Base-by-base conservation (phyloP, 2,113 vertebrate genomes). In the Hippoglossus stenolepis region DNA sequence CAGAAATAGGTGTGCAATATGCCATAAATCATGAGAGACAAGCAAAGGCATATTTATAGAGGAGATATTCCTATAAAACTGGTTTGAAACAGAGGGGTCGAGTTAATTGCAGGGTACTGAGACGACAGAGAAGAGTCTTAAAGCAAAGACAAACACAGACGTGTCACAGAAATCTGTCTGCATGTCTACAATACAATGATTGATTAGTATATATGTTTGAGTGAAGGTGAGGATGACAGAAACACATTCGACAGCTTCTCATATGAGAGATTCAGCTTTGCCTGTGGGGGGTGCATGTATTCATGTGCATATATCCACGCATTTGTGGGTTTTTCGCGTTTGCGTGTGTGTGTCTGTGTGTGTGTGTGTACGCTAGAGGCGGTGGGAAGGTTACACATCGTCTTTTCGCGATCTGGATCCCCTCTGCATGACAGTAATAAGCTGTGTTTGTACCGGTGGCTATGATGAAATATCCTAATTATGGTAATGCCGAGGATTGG, bases 401-500 rank as follows among this genome's bases (percentile, higher is more conserved):
- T 73, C 75, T 38, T 67, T 74, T 72, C 68, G 73, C 70, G 65
- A 84, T 77, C 82, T 79, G 73, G 61, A 65, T 76, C 59, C 26
- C 14, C 51, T 82, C 77, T 65, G 58, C 21, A 51, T 90, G 91
- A 86, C 88, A 90, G 86, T 90, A 93, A 93, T 92, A 90, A 90
- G 90, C 82, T 83, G 87, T 91, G 85, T 91, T 91, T 90, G 85
- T 82, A 86, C 86, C 78, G 12, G 81, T 89, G 88, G 85, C 84
- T 81, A 86, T 84, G 76, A 90, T 72, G 70, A 70, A 83, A 82
- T 82, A 76, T 89, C 80, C 79, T 91, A 91, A 91, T 91, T 91
- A 92, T 85, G 81, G 84, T 82, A 84, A 92, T 88, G 76, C 69
- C 70, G 47, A 80, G 58, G 83, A 82, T 64, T 85, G 87, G 76